Percentiles rank a stretch among this genome's conserved stretches.
Evolutionary conservation across 1,140 invertebrate species (phyloP).

Genomic region (Bradysia coprophila): DNA sequence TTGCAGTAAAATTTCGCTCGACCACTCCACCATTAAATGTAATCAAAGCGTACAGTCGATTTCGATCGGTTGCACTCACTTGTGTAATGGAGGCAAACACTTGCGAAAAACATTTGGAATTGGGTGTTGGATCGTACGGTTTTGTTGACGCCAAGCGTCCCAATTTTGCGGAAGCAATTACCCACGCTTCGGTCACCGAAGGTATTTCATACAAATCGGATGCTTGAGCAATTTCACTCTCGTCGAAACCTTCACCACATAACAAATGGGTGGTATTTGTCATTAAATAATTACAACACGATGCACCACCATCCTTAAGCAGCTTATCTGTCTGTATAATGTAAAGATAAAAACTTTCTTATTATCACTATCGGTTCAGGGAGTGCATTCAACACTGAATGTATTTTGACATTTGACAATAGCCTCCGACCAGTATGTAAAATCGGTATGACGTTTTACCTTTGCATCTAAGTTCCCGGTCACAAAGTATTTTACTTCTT

Average conservation of each 20-base stretch:
- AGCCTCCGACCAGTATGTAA: no score
- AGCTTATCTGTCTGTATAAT: conserved; percentile 43
- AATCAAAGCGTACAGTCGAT: conserved; percentile 54
- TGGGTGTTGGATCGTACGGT: conserved; percentile 15
- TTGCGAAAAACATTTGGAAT: conserved; percentile 38
- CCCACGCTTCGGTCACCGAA: conserved; percentile 64
- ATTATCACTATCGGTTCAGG: no score
- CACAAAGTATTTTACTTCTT: conserved; percentile 1
- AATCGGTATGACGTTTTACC: no score
- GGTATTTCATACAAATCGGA: conserved; percentile 74
- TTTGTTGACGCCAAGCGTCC: conserved; percentile 22
- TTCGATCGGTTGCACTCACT: conserved; percentile 38
- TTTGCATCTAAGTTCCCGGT: neutral
- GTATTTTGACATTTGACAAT: no score
- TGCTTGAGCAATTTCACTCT: conserved; percentile 58
- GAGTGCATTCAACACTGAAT: no score
- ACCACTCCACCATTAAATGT: conserved; percentile 55
- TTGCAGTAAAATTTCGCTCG: conserved; percentile 36
- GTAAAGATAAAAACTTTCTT: neutral
- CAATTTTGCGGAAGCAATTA: conserved; percentile 37
- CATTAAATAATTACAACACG: conserved; percentile 51
- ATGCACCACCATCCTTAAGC: conserved; percentile 56
- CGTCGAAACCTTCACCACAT: conserved; percentile 50
- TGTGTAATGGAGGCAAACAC: conserved; percentile 48
- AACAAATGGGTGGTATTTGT: conserved; percentile 75